phyloP scores from a whole-genome alignment of 2,113 vertebrate genomes.

The Euleptes europaea region DNA sequence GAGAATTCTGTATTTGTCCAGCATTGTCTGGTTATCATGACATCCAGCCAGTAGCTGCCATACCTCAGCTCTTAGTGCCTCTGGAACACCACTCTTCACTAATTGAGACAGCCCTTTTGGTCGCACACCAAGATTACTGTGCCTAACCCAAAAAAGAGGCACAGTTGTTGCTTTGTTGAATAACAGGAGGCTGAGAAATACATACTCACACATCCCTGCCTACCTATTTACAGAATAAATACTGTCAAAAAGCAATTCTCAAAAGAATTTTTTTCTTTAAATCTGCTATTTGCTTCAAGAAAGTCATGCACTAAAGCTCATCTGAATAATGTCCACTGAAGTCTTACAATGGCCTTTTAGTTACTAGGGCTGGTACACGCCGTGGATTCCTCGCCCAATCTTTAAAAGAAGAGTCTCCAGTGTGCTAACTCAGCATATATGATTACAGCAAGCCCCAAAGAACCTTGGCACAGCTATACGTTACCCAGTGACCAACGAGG shows the following conservation, averaged over 20 bases:
- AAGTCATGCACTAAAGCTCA: neutral
- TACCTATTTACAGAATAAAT: neutral
- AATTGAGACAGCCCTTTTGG: conserved; percentile 87
- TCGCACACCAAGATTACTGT: conserved; percentile 88
- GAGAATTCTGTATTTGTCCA: conserved; percentile 93
- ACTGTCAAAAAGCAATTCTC: no score
- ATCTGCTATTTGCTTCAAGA: neutral
- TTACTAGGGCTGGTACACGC: neutral
- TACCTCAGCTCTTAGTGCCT: conserved; percentile 94
- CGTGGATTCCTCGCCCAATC: neutral
- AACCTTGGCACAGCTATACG: neutral
- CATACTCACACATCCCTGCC: fast-evolving
- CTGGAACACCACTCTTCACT: conserved; percentile 91
- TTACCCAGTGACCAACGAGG: neutral
- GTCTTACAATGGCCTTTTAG: neutral
- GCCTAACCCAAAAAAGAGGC: conserved; percentile 75
- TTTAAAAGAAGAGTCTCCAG: neutral
- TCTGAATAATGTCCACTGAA: neutral
- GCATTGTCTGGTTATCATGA: conserved; percentile 90
- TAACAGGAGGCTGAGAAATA: neutral
- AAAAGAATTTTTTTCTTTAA: no score
- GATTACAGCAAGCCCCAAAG: neutral
- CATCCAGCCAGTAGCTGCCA: conserved; percentile 96
- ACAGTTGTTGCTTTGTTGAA: neutral
- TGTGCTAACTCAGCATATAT: neutral